Conservation (phyloP, 1,140 invertebrate species). For the Pristionchus pacificus region DNA sequence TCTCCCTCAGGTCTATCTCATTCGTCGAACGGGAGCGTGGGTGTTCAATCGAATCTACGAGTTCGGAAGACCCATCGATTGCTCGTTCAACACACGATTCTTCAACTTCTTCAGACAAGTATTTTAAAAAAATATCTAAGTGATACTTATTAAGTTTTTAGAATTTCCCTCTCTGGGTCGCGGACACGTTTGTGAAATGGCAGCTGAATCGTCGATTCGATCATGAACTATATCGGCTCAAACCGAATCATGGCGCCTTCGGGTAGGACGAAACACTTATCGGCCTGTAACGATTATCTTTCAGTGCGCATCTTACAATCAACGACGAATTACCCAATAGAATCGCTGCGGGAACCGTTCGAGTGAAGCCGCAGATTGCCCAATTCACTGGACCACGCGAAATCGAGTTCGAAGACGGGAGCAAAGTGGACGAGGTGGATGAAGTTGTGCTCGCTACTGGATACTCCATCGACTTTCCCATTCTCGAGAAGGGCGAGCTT, state of each 20-base stretch:
- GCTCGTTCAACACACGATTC: conserved; percentile 21
- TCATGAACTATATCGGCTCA: conserved; percentile 60
- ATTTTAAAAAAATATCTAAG: background rate
- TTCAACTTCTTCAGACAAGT: background rate
- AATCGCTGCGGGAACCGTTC: conserved; percentile 61
- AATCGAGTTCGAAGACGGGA: conserved; percentile 59
- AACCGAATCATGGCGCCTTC: conserved; percentile 60
- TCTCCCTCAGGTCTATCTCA: conserved; percentile 58
- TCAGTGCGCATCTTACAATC: conserved; percentile 61
- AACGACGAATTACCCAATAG: conserved; percentile 64
- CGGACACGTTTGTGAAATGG: conserved; percentile 53
- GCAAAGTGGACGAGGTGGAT: conserved; percentile 46
- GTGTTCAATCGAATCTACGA: conserved; percentile 59
- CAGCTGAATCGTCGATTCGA: conserved; percentile 59
- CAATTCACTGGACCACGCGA: conserved; percentile 58
- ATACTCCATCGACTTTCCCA: conserved; percentile 55
- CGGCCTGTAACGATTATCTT: background rate
- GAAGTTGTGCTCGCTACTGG: conserved; percentile 56
- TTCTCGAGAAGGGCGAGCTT: conserved; percentile 35
- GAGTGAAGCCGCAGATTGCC: conserved; percentile 58
- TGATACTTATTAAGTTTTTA: background rate
- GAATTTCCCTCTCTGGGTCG: conserved; percentile 26
- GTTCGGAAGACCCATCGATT: conserved; percentile 55
- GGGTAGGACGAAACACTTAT: conserved; percentile 36
- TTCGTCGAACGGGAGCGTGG: conserved; percentile 62